A percentile compares a stretch with the other conserved stretches of the same genome.
phyloP scores from a whole-genome alignment of 1,140 invertebrate genomes.

The Laupala kohalensis region DNA sequence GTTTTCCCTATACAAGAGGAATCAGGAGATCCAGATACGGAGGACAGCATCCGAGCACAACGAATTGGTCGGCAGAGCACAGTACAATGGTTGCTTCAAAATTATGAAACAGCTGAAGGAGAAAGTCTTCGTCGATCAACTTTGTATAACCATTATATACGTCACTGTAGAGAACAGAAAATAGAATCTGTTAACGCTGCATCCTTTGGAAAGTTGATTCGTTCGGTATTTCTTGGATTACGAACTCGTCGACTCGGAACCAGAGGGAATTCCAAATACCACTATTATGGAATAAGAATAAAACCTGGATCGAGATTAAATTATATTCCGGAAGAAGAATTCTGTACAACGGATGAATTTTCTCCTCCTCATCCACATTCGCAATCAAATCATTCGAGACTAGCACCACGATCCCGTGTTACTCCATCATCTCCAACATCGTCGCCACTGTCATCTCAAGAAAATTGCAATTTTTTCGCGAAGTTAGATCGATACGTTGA shows the following conservation, averaged over 20 bases:
- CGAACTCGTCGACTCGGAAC: not conserved
- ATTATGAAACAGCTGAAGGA: constrained; percentile 3
- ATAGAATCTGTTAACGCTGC: constrained; percentile 3
- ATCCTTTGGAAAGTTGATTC: constrained; percentile 3
- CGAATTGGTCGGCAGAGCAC: not conserved
- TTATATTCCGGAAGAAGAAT: not conserved
- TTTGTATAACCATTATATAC: not conserved
- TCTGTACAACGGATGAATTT: no score
- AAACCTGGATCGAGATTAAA: constrained; percentile 2
- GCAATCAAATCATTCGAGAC: no score
- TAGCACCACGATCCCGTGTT: constrained; percentile 43
- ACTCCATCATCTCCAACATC: constrained; percentile 26
- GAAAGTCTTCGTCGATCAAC: not conserved
- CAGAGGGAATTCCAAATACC: constrained; percentile 7
- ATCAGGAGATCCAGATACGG: not conserved
- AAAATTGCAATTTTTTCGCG: constrained; percentile 30
- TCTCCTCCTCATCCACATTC: no score
- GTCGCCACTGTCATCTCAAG: no score
- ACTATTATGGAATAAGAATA: constrained; percentile 1
- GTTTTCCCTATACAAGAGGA: not conserved
- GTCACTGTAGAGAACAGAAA: not conserved
- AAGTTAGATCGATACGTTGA: constrained; percentile 7
- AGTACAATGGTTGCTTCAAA: constrained; percentile 3
- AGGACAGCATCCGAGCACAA: not conserved
- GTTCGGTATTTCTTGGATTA: constrained; percentile 1